Percentiles rank a stretch among this genome's conserved stretches.
Evolutionary conservation across 2,888 invertebrate genomes (phyloP).

Genomic region (Lucinisca nassula): DNA sequence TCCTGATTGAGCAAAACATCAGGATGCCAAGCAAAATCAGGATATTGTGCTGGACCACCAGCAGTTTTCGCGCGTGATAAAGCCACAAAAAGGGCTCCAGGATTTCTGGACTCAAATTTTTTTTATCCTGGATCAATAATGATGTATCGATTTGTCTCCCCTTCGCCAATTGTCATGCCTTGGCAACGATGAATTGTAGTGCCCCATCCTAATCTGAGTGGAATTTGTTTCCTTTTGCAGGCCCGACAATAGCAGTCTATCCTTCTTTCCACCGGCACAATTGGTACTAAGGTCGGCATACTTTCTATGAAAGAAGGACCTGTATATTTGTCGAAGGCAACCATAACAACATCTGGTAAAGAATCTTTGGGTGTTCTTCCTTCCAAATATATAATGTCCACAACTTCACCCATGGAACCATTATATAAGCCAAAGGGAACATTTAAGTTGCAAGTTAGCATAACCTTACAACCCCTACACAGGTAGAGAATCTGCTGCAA

Average conservation of each 20-base stretch:
- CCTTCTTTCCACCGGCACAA: constrained; percentile 60
- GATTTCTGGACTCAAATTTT: constrained; percentile 58
- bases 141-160: constrained; percentile 62
- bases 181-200: constrained; percentile 72
- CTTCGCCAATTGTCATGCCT: constrained; percentile 72
- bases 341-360: constrained; percentile 67
- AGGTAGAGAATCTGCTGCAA: not conserved
- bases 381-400: constrained; percentile 31
- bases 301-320: constrained; percentile 67
- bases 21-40: constrained; percentile 71
- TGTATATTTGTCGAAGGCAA: constrained; percentile 62
- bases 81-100: constrained; percentile 72
- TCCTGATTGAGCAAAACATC: constrained; percentile 56
- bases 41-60: constrained; percentile 27
- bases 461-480: constrained; percentile 46
- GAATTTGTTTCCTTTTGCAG: constrained; percentile 62
- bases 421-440: constrained; percentile 38
- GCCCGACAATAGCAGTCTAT: constrained; percentile 59
- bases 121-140: constrained; percentile 64
- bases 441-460: constrained; percentile 39
- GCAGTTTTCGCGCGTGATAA: constrained; percentile 66
- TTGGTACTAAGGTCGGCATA: too few species aligned
- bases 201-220: constrained; percentile 69
- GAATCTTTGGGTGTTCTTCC: constrained; percentile 9
- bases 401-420: constrained; percentile 29